Evolutionary conservation across 2,797 vertebrate genomes (phyloP).

Genomic region (Hylomyscus alleni): DNA sequence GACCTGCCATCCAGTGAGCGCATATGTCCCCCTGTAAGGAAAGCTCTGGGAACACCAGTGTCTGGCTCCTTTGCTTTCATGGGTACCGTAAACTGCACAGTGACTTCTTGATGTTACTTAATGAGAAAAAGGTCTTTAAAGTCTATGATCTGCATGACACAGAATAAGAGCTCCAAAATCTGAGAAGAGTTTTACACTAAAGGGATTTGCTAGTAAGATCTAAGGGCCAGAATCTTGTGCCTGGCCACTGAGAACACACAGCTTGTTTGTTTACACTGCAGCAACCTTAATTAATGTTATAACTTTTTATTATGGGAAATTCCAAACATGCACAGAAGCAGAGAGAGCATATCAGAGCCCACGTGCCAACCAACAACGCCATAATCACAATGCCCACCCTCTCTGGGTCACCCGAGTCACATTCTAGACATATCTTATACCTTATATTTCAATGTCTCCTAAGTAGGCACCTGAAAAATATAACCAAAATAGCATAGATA

Average conservation of each 20-base stretch:
- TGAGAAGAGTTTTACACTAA: constrained; percentile 46
- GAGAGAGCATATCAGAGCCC: not conserved
- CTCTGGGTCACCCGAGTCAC: constrained; percentile 19
- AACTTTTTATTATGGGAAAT: constrained; percentile 34
- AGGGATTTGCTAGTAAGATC: not conserved
- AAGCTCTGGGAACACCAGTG: not conserved
- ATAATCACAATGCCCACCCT: not conserved
- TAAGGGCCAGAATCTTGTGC: not conserved
- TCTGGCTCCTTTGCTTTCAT: not conserved
- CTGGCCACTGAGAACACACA: not conserved
- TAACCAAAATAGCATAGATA: not conserved
- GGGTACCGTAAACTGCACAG: not conserved
- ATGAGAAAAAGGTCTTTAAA: constrained; percentile 44
- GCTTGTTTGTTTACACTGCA: constrained; percentile 46
- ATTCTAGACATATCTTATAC: constrained; percentile 29
- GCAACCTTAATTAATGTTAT: not conserved
- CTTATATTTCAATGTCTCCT: constrained; percentile 16
- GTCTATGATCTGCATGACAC: constrained; percentile 37
- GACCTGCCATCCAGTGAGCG: constrained; percentile 36
- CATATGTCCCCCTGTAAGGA: not conserved
- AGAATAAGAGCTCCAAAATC: constrained; percentile 33
- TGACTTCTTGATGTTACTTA: constrained; percentile 56
- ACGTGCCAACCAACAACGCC: not conserved
- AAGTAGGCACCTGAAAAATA: constrained; percentile 38
- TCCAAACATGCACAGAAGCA: constrained; percentile 26